phyloP scores from a whole-genome alignment of 2,113 vertebrate species.

The Boleophthalmus pectinirostris region DNA sequence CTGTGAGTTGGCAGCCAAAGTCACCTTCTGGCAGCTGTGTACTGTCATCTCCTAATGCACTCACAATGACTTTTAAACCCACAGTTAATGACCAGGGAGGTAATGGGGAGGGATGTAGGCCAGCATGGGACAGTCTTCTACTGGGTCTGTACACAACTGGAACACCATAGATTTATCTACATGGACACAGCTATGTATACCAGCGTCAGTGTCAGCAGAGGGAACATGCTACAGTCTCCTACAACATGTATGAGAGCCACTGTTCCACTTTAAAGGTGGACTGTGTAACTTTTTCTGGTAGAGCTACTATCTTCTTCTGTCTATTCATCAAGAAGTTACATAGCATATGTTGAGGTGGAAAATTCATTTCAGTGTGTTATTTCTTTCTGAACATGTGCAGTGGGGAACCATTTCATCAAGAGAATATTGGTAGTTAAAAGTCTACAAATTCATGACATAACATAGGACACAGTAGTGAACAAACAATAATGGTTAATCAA shows the following conservation, averaged over 20 bases:
- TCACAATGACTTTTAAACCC: conserved; percentile 59
- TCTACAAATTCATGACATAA: too few species aligned
- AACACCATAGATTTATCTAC: conserved; percentile 18
- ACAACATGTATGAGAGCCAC: not conserved
- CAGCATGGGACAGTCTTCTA: conserved; percentile 22
- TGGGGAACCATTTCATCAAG: too few species aligned
- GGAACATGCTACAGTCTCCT: not conserved
- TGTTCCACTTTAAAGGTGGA: not conserved
- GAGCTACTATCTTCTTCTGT: too few species aligned
- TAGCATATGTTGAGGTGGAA: not conserved
- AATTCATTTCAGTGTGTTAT: not conserved
- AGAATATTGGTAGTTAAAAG: too few species aligned
- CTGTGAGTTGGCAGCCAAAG: conserved; percentile 61
- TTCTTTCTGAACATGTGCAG: not conserved
- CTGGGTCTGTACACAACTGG: not conserved
- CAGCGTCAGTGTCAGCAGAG: conserved; percentile 4
- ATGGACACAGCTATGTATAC: not conserved
- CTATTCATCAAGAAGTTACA: too few species aligned
- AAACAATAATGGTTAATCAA: too few species aligned
- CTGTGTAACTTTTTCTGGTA: too few species aligned
- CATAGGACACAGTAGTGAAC: too few species aligned
- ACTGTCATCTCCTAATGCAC: conserved; percentile 69
- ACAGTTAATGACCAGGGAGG: conserved; percentile 55
- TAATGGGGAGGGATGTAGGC: conserved; percentile 56
- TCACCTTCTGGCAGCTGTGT: conserved; percentile 72